A percentile compares a stretch with the other conserved stretches of the same genome.
Conservation (phyloP, 2,113 vertebrate genomes). For the Crocuta crocuta region DNA sequence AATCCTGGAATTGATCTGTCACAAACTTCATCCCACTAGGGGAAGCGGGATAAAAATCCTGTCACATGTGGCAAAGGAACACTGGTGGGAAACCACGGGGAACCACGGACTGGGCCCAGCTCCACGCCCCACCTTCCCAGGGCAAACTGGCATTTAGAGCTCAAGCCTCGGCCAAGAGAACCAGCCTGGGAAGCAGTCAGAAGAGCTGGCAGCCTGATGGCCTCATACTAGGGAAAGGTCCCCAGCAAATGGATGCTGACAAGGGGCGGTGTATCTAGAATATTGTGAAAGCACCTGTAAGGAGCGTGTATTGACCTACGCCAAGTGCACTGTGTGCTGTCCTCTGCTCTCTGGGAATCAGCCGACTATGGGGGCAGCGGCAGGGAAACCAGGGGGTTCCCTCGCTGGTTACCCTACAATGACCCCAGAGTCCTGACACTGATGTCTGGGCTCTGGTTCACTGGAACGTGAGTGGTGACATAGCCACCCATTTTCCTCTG, state of each 20-base stretch:
- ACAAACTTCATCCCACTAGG: background rate
- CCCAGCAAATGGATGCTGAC: rapidly evolving
- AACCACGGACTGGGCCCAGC: rapidly evolving
- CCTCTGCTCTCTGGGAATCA: conserved; percentile 32
- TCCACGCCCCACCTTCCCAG: rapidly evolving
- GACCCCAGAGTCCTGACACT: background rate
- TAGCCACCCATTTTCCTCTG: rapidly evolving
- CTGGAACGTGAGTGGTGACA: rapidly evolving
- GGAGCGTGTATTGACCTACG: background rate
- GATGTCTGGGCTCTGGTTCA: too few species aligned
- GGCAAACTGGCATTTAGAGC: rapidly evolving
- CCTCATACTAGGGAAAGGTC: too few species aligned
- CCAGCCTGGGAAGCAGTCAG: background rate
- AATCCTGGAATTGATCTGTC: background rate
- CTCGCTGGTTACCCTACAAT: background rate
- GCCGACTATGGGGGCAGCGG: background rate
- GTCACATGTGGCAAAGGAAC: rapidly evolving
- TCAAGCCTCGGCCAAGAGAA: rapidly evolving
- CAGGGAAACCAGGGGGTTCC: background rate
- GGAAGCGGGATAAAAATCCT: background rate
- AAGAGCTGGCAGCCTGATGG: background rate
- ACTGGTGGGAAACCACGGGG: rapidly evolving
- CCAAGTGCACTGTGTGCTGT: background rate
- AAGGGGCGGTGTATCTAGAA: rapidly evolving
- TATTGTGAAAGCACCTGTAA: rapidly evolving